phyloP scores from a whole-genome alignment of 2,113 vertebrate genomes.

The Callipepla squamata region DNA sequence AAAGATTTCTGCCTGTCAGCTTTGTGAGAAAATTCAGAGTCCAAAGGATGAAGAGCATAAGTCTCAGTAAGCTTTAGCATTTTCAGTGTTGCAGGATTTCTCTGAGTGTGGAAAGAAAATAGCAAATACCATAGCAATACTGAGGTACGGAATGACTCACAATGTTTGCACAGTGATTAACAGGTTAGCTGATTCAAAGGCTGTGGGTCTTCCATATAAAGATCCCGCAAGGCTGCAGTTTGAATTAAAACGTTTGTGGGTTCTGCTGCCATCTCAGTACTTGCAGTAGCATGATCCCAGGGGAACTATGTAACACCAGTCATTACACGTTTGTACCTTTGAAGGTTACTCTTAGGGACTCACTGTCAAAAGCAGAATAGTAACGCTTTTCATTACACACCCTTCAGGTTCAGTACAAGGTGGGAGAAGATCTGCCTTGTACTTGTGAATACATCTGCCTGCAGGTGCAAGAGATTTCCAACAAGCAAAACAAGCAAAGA shows the following conservation, averaged over 20 bases:
- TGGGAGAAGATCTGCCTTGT: background rate
- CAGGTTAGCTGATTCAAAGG: accelerated
- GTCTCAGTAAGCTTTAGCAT: background rate
- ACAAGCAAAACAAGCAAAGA: background rate
- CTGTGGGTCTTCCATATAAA: background rate
- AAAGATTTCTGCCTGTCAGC: background rate
- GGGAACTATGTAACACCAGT: background rate
- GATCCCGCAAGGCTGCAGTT: background rate
- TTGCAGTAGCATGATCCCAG: accelerated
- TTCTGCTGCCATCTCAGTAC: background rate
- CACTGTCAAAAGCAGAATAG: background rate
- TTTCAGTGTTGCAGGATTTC: background rate
- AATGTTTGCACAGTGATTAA: accelerated
- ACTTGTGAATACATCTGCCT: background rate
- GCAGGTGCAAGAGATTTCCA: slow-evolving; percentile 6
- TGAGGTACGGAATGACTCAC: accelerated
- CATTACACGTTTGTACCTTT: background rate
- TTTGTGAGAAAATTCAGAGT: background rate
- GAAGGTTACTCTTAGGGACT: slow-evolving; percentile 9
- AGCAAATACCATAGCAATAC: accelerated
- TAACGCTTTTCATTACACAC: background rate
- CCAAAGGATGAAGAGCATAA: background rate
- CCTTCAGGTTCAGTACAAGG: background rate
- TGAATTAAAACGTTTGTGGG: background rate
- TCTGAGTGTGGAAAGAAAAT: background rate